Base-by-base conservation (phyloP, 2,888 invertebrate genomes). In the Tyria jacobaeae region DNA sequence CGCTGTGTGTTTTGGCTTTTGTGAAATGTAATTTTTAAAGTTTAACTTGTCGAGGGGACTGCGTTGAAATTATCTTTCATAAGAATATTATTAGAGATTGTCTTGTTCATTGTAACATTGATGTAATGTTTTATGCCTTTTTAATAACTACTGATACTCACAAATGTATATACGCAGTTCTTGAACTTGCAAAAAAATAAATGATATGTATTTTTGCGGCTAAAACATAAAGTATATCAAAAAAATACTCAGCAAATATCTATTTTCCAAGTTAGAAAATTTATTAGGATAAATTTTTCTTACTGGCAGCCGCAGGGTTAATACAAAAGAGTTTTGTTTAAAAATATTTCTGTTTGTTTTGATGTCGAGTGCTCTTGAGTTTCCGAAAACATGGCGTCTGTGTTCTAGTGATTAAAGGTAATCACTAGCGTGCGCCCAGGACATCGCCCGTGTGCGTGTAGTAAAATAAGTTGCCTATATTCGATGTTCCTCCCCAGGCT, bases 21-120 rank as follows among this genome's bases (percentile, higher is more conserved):
- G 90, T 91, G 91, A 87, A 56, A 91, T 90, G 86, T 88, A 85
- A 89, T 91, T 91, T 91, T 90, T 84, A 77, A 84, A 89, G 85
- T 90, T 88, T 86, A 88, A 85, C 85, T 81, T 75, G 79, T 70
- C 63, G 56, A 59, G 66, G 66, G 71, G 64, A 60, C 60, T 44
- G 17, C 21, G 44, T 44, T 44, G 44, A 3, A 21, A 21, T 44
- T 44, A 6, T 44, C 12, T 21, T 12, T 44, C 12, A 12, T 21
- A 41, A 39, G 54, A 65, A 60, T 54, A 62, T 65, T 60, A 62
- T 47, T 48, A 51, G 44, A 10, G n/a, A 62, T 53, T 57, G 31
- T 39, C 25, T 31, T 39, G 27, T 35, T 21, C 21, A n/a, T 37
- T 27, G 24, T 6, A 31, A 15, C 14, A 25, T 50, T 21, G 37